Evolutionary conservation across 1,140 invertebrate species (phyloP).

Genomic region (Latrodectus geometricus): DNA sequence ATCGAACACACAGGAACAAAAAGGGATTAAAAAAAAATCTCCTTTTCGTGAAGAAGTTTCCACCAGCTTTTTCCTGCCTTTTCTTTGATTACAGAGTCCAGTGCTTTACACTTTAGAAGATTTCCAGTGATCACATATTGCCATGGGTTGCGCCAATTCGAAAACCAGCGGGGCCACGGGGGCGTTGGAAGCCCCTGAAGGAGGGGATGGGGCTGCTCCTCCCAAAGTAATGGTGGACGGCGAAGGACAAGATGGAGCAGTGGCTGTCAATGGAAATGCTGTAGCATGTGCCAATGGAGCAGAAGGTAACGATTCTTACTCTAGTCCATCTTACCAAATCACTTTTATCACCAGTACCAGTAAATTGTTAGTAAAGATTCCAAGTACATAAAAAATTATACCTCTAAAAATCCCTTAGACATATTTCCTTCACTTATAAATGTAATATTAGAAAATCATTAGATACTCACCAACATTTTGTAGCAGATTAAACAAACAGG

Average conservation of each 20-base stretch:
- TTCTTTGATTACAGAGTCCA: not conserved
- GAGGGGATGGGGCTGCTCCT: constrained; percentile 34
- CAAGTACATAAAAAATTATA: not conserved
- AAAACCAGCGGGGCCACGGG: constrained; percentile 40
- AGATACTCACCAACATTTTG: no score
- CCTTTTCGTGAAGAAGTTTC: not conserved
- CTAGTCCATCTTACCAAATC: not conserved
- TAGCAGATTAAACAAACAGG: no score
- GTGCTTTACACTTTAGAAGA: no score
- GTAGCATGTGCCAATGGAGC: constrained; percentile 46
- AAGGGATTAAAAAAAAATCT: not conserved
- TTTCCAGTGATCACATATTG: no score
- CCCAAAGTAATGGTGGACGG: constrained; percentile 57
- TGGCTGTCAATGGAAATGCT: constrained; percentile 45
- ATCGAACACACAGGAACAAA: not conserved
- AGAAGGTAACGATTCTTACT: constrained; percentile 15
- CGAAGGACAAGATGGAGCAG: constrained; percentile 44
- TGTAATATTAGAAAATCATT: not conserved
- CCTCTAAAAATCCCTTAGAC: not conserved
- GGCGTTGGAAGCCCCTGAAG: constrained; percentile 34
- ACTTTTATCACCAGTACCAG: not conserved
- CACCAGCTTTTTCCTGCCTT: not conserved
- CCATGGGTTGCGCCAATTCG: constrained; percentile 54
- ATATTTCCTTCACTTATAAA: not conserved
- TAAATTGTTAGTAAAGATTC: not conserved